Evolutionary conservation across 2,113 vertebrate species (phyloP).

Genomic region (Gymnocephalus cernua): DNA sequence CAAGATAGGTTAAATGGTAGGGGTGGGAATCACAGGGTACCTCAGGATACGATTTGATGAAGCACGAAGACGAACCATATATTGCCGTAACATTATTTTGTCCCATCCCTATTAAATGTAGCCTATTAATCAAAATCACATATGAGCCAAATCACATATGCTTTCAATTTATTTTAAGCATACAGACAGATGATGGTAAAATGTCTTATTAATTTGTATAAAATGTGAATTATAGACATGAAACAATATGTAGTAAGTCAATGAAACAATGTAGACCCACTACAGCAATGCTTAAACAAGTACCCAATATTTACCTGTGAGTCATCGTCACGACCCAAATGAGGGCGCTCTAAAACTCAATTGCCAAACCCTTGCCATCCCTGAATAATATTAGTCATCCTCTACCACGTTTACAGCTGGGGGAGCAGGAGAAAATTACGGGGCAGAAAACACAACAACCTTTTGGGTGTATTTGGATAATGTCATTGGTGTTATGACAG

Average conservation of each 20-base stretch:
- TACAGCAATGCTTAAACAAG: constrained; percentile 19
- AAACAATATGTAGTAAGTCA: background rate
- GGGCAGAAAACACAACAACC: constrained; percentile 39
- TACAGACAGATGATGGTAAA: background rate
- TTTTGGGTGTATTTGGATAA: constrained; percentile 64
- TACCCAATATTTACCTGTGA: constrained; percentile 35
- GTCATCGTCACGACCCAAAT: constrained; percentile 51
- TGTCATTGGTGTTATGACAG: constrained; percentile 67
- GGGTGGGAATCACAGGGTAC: no score
- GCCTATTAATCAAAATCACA: background rate
- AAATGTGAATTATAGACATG: background rate
- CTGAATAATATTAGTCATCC: constrained; percentile 59
- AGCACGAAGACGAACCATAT: no score
- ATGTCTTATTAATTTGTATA: background rate
- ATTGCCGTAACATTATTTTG: no score
- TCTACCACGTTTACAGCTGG: constrained; percentile 41
- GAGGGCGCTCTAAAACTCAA: constrained; percentile 45
- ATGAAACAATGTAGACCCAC: constrained; percentile 21
- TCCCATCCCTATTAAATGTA: no score
- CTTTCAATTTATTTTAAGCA: background rate
- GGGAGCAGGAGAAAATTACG: constrained; percentile 34
- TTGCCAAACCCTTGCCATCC: constrained; percentile 42
- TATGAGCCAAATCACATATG: background rate
- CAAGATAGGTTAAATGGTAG: background rate
- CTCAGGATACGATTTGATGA: no score